phyloP scores from a whole-genome alignment of 1,140 invertebrate genomes.

The Ceratosolen solmsi region DNA sequence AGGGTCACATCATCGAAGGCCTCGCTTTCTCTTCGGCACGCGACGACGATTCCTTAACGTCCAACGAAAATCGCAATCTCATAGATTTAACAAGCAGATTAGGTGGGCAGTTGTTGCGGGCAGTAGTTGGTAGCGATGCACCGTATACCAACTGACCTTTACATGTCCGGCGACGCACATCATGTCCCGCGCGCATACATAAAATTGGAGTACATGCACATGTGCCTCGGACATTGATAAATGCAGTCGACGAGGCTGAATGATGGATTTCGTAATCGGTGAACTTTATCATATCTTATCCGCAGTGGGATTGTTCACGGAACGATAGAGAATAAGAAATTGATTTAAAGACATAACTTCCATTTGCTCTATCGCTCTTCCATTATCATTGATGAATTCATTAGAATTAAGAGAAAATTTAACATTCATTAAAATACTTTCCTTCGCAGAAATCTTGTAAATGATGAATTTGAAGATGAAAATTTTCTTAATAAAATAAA shows the following conservation, averaged over 20 bases:
- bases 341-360: not conserved
- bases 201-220: no score
- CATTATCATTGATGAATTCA: no score
- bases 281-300: slow-evolving; percentile 8
- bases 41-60: not conserved
- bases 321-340: not conserved
- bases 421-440: no score
- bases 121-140: not conserved
- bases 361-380: no score
- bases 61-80: not conserved
- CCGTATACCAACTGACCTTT: not conserved
- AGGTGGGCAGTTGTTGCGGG: not conserved
- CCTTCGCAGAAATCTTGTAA: no score
- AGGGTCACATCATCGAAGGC: slow-evolving; percentile 31
- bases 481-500: no score
- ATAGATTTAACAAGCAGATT: slow-evolving; percentile 19
- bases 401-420: no score
- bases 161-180: not conserved
- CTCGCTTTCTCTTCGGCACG: slow-evolving; percentile 24
- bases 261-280: slow-evolving; percentile 36
- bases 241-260: slow-evolving; percentile 34
- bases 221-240: not conserved
- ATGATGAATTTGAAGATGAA: no score
- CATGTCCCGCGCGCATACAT: not conserved
- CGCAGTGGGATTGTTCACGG: not conserved